phyloP scores from a whole-genome alignment of 1,140 invertebrate genomes.

The Muscidifurax raptorellus region DNA sequence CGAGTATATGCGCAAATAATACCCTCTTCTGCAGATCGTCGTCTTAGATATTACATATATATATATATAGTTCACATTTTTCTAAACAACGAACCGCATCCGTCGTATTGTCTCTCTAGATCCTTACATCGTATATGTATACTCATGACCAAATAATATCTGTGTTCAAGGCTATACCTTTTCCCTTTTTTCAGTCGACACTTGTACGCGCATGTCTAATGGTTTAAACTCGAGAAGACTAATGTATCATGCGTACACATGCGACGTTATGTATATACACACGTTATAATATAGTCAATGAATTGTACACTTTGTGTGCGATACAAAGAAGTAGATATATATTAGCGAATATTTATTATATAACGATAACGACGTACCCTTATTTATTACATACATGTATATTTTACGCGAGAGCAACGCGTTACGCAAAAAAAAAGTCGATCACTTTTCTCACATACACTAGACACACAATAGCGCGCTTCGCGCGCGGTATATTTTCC shows the following conservation, averaged over 20 bases:
- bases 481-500: too few relatives aligned
- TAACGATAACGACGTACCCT: background rate
- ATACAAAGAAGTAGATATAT: background rate
- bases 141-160: background rate
- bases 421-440: constrained; percentile 24
- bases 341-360: constrained; percentile 15
- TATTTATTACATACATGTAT: background rate
- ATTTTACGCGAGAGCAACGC: background rate
- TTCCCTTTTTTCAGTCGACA: background rate
- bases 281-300: too few relatives aligned
- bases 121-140: background rate
- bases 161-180: background rate
- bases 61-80: background rate
- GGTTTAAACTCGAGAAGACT: too few relatives aligned
- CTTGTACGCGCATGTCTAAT: background rate
- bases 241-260: too few relatives aligned
- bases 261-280: too few relatives aligned
- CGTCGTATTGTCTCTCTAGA: background rate
- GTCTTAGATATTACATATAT: constrained; percentile 8
- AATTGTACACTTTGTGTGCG: background rate
- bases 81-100: background rate
- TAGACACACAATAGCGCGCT: too few relatives aligned
- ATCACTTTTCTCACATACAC: background rate
- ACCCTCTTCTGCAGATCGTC: constrained; percentile 27
- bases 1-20: too few relatives aligned